Evolutionary conservation across 2,888 invertebrate species (phyloP).

Genomic region (Hirtodrosophila duncani): DNA sequence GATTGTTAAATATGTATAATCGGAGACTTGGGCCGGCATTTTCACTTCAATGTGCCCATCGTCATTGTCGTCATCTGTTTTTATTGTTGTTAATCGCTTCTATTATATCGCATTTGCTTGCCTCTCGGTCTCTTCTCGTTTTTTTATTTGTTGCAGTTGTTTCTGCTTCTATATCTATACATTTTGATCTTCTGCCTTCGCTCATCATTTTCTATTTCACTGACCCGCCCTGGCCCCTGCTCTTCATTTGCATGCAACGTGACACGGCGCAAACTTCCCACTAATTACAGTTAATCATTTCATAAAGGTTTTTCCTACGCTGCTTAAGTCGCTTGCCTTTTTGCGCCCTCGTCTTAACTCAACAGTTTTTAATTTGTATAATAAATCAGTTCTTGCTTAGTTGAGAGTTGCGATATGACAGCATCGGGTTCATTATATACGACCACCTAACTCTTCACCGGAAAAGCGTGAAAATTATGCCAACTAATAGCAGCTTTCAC

Average conservation of each 20-base stretch:
- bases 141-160: background rate
- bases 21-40: conserved; percentile 21
- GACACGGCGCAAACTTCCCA: conserved; percentile 49
- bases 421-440: conserved; percentile 3
- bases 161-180: conserved; percentile 33
- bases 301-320: conserved; percentile 45
- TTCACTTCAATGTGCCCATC: conserved; percentile 33
- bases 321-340: conserved; percentile 13
- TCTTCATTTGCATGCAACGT: conserved; percentile 34
- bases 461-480: conserved; percentile 70
- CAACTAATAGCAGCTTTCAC: conserved; percentile 63
- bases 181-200: conserved; percentile 48
- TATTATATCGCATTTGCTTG: conserved; percentile 63
- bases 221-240: conserved; percentile 5
- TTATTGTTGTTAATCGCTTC: conserved; percentile 71
- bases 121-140: conserved; percentile 11
- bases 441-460: conserved; percentile 33
- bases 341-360: conserved; percentile 14
- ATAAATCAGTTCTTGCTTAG: conserved; percentile 60
- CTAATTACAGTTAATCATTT: conserved; percentile 64
- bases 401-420: conserved; percentile 4
- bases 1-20: conserved; percentile 43
- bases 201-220: conserved; percentile 46
- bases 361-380: conserved; percentile 64
- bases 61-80: conserved; percentile 32